Evolutionary conservation across 2,113 vertebrate genomes (phyloP), one percentile per base, ranked within the genome.

Genomic region (Hiodon tergisus): DNA sequence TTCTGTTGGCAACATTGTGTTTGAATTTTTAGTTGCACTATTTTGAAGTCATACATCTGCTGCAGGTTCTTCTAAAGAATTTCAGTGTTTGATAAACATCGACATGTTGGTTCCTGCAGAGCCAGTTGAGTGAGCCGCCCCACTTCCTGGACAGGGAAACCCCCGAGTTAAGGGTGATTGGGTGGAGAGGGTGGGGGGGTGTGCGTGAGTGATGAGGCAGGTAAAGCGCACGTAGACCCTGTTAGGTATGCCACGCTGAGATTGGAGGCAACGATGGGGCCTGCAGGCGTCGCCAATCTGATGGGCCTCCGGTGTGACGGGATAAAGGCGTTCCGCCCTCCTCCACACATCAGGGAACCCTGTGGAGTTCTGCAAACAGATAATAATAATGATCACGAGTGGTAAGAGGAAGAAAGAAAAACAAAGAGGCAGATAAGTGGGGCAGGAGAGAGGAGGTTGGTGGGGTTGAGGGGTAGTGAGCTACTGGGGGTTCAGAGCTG

Each of bases 251-350:
- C 8, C n/a, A 62, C 63, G 68, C 62, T 76, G 73, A 71, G 68
- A 75, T 66, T 63, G 17, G 66, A 76, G 72, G 71, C 47, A 70
- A 71, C 75, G 65, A 71, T 71, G 51, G 74, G 79, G 77, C 76
- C 68, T 77, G 75, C 47, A 66, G 74, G 73, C 17, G 52, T 1
- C 14, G n/a, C 53, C 67, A 17, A 74, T 81, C 71, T 79, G 66
- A 81, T 74, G 11, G 73, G 65, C 66, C 50, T 4, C 8, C 58
- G 80, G 0, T 10, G 72, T 79, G 75, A 80, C 71, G 73, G 59
- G 80, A 61, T 16, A 74, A 77, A 77, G 76, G 71, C 78, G 66
- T 14, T 77, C 10, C 59, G 55, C 59, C 55, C 31, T 72, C 16
- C 55, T 46, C 13, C 58, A 60, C 46, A 11, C 13, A 72, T 61